Base-by-base conservation (phyloP, 1,140 invertebrate genomes). In the Drosophila leontia region DNA sequence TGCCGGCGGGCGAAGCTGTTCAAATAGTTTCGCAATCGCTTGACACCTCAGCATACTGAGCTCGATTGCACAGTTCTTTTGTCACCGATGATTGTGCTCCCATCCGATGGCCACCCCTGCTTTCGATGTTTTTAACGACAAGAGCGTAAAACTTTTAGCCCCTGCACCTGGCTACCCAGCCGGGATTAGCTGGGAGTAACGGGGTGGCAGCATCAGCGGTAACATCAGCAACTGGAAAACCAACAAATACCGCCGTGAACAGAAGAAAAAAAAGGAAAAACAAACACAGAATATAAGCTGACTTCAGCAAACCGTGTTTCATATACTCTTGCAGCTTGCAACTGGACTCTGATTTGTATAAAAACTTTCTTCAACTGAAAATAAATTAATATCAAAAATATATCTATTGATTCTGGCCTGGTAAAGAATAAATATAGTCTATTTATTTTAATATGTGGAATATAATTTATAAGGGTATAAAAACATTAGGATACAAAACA, bases 1-100 rank as follows among this genome's bases (percentile, higher is more conserved):
- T 4, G 58, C 4, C 29, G 11, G 35, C 13, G 12, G 34, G 44
- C 42, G 56, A 50, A 58, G 48, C 61, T 78, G 70, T 50, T 71
- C 51, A 76, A 80, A 68, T 71, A 82, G 71, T 82, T 87, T 56
- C 39, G 53, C 78, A 80, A 80, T 85, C 80, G 72, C 56, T 70
- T 69, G 76, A 63, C 72, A 74, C 72, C 79, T 60, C 45, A 64
- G 72, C 77, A 44, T 76, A 72, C 63, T 78, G 69, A 70, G 79
- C 67, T 44, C 48, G 51, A 69, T 81, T 75, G 68, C 76, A 29
- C 61, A 59, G 59, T 56, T 26, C 57, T 39, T 67, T 67, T 79
- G 57, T 59, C 44, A 39, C 41, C 58, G 19, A 45, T 55, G 56
- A 53, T 58, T 34, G 44, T 35, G 32, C 55, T 44, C 32, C n/a